Evolutionary conservation across 1,140 invertebrate genomes (phyloP), one percentile per base, ranked within the genome.

Genomic region (Panagrolaimus sp.): DNA sequence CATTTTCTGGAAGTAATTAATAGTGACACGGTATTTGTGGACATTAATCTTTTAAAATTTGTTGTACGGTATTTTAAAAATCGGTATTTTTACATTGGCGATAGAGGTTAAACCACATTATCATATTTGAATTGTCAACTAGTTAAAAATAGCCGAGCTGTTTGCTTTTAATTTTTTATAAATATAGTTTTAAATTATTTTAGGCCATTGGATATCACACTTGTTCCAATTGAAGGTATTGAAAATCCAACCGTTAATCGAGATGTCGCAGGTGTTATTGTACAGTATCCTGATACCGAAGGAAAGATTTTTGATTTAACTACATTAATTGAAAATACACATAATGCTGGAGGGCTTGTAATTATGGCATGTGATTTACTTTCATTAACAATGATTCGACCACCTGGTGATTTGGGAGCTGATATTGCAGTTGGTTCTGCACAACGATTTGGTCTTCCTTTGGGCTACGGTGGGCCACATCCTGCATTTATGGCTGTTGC

Each of bases 231-330:
- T 17, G 52, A 58, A 28, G 89, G 89, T 9, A 88, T 93, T 77
- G 87, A 93, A 0, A 86, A 88, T 21, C 84, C 89, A 67, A 90
- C 95, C 80, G 90, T 96, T 52, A 89, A 87, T 0, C 88, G 88
- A 58, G 88, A 90, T 78, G 87, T 94, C 55, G 81, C 83, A 43
- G 95, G 93, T 8, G 89, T 98, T 28, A 85, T 99, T 0, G 84
- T 98, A 9, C 96, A 99, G 84, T 98, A 98, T 86, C 96, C 96
- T 0, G 93, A 99, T 80, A 98, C 96, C 0, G 89, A 91, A 75
- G 96, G 96, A 15, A 88, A 89, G 71, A 88, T 98, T 43, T 76
- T 69, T 65, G 84, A 88, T 44, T 91, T 93, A 74, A 87, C 88
- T 14, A 85, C 88, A 9, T 78, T 98, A 6, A 89, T 94, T 7